Evolutionary conservation across 2,888 invertebrate species (phyloP).

Genomic region (Mellilla xanthometata): DNA sequence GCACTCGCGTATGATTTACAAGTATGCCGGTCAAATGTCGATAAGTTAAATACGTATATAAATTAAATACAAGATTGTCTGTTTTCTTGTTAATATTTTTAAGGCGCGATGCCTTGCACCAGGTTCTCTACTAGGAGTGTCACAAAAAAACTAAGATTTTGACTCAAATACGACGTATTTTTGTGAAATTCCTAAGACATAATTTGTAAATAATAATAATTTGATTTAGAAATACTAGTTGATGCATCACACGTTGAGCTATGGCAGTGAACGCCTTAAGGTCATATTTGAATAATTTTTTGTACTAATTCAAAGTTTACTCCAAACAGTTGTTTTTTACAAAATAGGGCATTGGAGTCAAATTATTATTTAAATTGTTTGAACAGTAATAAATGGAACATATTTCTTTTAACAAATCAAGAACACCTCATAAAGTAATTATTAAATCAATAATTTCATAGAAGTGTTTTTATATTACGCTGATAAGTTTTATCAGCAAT

Average conservation of each 20-base stretch:
- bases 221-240: constrained; percentile 11
- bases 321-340: too few relatives aligned
- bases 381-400: too few relatives aligned
- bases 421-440: constrained; percentile 13
- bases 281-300: background rate
- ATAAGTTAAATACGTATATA: too few relatives aligned
- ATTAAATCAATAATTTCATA: constrained; percentile 20
- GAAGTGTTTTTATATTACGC: constrained; percentile 6
- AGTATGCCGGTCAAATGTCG: too few relatives aligned
- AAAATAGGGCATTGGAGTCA: too few relatives aligned
- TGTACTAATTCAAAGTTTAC: constrained; percentile 7
- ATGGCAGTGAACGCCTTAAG: constrained; percentile 5
- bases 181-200: background rate
- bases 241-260: constrained; percentile 18
- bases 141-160: too few relatives aligned
- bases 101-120: constrained; percentile 12
- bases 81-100: constrained; percentile 1
- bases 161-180: constrained; percentile 10
- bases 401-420: too few relatives aligned
- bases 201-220: constrained; percentile 14
- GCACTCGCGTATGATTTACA: too few relatives aligned
- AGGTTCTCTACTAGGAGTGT: too few relatives aligned
- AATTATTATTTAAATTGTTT: too few relatives aligned
- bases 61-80: too few relatives aligned
- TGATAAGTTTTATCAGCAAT: too few relatives aligned